Percentiles rank a stretch among this genome's conserved stretches.
phyloP scores from a whole-genome alignment of 2,797 vertebrate species.

The Myotis findleyi region DNA sequence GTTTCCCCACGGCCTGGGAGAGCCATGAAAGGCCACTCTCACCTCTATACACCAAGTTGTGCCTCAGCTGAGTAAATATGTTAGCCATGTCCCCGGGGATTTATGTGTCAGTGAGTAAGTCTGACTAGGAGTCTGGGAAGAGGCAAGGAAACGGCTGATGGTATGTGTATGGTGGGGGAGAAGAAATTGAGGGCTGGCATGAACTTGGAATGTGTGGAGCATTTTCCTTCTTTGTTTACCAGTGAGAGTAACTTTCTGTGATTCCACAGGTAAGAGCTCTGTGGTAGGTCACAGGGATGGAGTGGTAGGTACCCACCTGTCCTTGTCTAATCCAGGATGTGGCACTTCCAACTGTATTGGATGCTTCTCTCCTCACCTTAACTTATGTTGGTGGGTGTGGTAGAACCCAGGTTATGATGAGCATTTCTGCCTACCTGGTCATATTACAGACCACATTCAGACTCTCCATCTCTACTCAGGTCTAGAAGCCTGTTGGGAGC shows the following conservation, averaged over 20 bases:
- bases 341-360: background rate
- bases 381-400: background rate
- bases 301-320: background rate
- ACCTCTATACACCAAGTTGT: accelerated
- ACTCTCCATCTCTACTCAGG: no score
- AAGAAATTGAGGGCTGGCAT: background rate
- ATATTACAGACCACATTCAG: background rate
- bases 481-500: no score
- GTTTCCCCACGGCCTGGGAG: background rate
- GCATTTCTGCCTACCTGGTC: background rate
- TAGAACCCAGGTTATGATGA: no score
- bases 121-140: background rate
- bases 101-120: background rate
- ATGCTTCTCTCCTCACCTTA: background rate
- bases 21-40: no score
- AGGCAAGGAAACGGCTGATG: no score
- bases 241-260: background rate
- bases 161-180: background rate
- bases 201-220: no score
- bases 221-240: background rate
- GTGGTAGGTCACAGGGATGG: background rate
- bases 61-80: background rate
- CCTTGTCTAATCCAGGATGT: background rate
- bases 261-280: background rate
- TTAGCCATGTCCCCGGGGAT: no score